These are phyloP conservation scores for Drosophila triauraria DNA, from an alignment of 1,140 invertebrate genomes.

Conservation along the genomic window DNA sequence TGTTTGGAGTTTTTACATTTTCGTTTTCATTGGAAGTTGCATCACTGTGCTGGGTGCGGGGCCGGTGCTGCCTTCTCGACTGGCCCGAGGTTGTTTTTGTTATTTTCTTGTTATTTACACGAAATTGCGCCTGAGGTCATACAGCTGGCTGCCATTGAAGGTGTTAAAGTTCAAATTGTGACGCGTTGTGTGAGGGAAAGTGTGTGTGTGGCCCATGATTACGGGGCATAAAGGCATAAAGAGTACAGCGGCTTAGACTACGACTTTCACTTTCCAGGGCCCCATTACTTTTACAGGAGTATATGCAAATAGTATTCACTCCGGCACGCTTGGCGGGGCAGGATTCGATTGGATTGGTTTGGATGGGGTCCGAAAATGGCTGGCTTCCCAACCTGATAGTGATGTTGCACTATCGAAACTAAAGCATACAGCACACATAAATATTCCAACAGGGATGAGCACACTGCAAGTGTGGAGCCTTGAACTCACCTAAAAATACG, in stretches of 20 bases:
- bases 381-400: slow-evolving; percentile 15
- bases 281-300: slow-evolving; percentile 11
- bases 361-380: slow-evolving; percentile 6
- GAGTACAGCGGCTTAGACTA: slow-evolving; percentile 26
- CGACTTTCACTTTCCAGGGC: slow-evolving; percentile 35
- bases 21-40: not conserved
- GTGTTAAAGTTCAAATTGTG: slow-evolving; percentile 82
- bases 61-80: slow-evolving; percentile 44
- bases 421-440: slow-evolving; percentile 1
- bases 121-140: slow-evolving; percentile 79
- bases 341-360: slow-evolving; percentile 19
- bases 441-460: slow-evolving; percentile 7
- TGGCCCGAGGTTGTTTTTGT: slow-evolving; percentile 74
- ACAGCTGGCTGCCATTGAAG: slow-evolving; percentile 75
- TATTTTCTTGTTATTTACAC: slow-evolving; percentile 83
- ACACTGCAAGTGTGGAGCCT: not conserved
- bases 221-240: slow-evolving; percentile 55
- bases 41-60: not conserved
- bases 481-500: too few relatives aligned
- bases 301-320: slow-evolving; percentile 55
- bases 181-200: slow-evolving; percentile 24
- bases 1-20: not conserved
- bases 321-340: not conserved
- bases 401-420: slow-evolving; percentile 25
- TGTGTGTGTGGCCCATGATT: slow-evolving; percentile 50